Percentiles rank a stretch among this genome's conserved stretches.
Evolutionary conservation across 2,888 invertebrate species (phyloP).

Genomic region (Disparrhopalites patrizii): DNA sequence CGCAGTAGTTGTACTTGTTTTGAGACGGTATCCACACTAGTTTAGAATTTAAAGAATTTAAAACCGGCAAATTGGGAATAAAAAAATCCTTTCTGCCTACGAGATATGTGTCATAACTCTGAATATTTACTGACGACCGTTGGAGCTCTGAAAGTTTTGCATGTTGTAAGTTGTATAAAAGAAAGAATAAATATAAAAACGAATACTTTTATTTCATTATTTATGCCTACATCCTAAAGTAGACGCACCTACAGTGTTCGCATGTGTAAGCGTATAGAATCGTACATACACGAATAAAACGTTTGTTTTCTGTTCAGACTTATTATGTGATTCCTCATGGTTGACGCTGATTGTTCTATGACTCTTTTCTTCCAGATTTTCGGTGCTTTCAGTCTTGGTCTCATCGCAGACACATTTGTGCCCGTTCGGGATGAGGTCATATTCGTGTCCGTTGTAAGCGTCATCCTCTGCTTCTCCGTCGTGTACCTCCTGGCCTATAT

Average conservation of each 20-base stretch:
- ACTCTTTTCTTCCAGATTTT: slow-evolving; percentile 5
- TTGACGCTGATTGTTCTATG: background rate
- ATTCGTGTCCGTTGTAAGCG: background rate
- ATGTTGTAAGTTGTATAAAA: slow-evolving; percentile 16
- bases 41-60: background rate
- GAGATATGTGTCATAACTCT: slow-evolving; percentile 12
- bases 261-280: too few species aligned
- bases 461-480: background rate
- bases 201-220: background rate
- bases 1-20: background rate
- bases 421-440: slow-evolving; percentile 13
- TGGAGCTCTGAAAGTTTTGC: slow-evolving; percentile 20
- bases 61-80: background rate
- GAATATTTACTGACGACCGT: background rate
- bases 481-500: slow-evolving; percentile 3
- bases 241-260: too few species aligned
- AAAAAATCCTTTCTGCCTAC: background rate
- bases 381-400: slow-evolving; percentile 14
- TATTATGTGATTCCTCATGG: background rate
- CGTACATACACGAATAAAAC: too few species aligned
- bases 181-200: background rate
- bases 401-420: slow-evolving; percentile 11
- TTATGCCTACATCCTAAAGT: too few species aligned
- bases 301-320: too few species aligned
- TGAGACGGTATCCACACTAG: background rate